A percentile compares a stretch with the other conserved stretches of the same genome.
Evolutionary conservation across 2,113 vertebrate species (phyloP).

Genomic region (Corythornis cristatus): DNA sequence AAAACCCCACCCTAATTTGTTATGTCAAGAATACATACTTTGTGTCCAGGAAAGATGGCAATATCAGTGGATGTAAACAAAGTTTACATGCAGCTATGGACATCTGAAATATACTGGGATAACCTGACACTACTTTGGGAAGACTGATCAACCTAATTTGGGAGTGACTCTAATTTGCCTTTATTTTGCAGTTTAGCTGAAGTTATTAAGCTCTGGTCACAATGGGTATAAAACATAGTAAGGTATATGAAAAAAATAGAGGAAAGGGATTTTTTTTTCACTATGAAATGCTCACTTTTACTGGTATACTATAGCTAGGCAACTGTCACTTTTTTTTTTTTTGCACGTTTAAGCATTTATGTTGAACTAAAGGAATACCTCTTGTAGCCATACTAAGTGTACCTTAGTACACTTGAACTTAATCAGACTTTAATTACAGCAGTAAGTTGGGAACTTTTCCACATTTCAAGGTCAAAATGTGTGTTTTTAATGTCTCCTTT

Average conservation of each 20-base stretch:
- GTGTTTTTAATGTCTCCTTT: background rate
- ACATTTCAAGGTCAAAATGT: background rate
- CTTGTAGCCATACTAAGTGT: background rate
- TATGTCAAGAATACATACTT: background rate
- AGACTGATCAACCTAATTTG: background rate
- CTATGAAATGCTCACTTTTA: background rate
- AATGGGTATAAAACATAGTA: background rate
- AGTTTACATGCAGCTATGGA: too few species aligned
- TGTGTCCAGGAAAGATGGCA: background rate
- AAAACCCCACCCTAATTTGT: background rate
- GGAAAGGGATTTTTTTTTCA: background rate
- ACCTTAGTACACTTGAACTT: background rate
- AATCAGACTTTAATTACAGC: constrained; percentile 5
- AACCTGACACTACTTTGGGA: background rate
- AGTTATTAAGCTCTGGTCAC: background rate
- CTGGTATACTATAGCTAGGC: background rate
- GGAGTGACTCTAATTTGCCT: background rate
- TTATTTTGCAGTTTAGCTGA: background rate
- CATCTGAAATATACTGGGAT: background rate
- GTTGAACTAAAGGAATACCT: background rate
- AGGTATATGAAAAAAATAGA: background rate
- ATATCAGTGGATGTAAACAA: background rate
- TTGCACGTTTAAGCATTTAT: background rate
- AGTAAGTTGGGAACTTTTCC: background rate
- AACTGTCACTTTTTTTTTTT: background rate